A percentile compares a stretch with the other conserved stretches of the same genome.
phyloP scores from a whole-genome alignment of 2,888 invertebrate genomes.

The Hoplodrina ambigua region DNA sequence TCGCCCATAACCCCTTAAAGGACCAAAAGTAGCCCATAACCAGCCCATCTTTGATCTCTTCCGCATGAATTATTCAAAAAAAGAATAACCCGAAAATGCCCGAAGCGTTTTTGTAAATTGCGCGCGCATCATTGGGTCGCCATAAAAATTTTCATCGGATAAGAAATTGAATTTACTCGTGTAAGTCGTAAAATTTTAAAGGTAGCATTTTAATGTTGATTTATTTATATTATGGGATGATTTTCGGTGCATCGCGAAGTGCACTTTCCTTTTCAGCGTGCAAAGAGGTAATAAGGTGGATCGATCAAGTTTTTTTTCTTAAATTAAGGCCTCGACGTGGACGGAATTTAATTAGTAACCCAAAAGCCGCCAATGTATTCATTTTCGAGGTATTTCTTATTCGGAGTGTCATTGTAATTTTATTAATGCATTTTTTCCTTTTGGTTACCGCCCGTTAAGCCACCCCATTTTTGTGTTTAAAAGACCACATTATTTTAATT shows the following conservation, averaged over 20 bases:
- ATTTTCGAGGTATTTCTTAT: constrained; percentile 22
- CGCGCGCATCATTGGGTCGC: constrained; percentile 65
- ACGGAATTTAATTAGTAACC: constrained; percentile 47
- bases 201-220: constrained; percentile 62
- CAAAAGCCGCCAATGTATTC: constrained; percentile 9
- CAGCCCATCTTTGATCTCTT: constrained; percentile 59
- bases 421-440: constrained; percentile 4
- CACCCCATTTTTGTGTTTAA: too few species aligned
- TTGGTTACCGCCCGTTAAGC: neutral
- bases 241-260: constrained; percentile 14
- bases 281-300: constrained; percentile 33
- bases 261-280: constrained; percentile 58
- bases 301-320: constrained; percentile 42
- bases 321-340: constrained; percentile 40
- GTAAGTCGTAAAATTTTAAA: constrained; percentile 65
- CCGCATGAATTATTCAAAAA: constrained; percentile 66
- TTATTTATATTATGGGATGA: constrained; percentile 55
- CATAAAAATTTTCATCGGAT: constrained; percentile 64
- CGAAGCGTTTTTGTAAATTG: constrained; percentile 70
- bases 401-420: constrained; percentile 2
- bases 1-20: constrained; percentile 52
- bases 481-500: neutral
- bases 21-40: constrained; percentile 57
- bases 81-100: constrained; percentile 57
- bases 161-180: constrained; percentile 66